Evolutionary conservation across 2,888 invertebrate species (phyloP).

Genomic region (Clistopyga incitator): DNA sequence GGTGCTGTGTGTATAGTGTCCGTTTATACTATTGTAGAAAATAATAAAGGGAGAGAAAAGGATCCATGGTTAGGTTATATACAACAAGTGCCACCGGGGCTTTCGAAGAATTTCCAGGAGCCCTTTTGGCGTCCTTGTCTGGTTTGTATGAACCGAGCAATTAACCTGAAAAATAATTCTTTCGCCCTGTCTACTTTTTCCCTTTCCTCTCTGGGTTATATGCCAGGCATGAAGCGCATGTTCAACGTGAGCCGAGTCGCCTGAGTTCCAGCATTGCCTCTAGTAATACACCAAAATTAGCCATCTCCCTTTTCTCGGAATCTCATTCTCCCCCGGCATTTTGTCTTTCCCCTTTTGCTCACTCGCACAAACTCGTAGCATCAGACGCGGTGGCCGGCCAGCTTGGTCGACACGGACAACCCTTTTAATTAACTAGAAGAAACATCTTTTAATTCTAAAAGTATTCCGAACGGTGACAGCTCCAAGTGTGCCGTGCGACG

Average conservation of each 20-base stretch:
- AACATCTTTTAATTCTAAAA: constrained; percentile 79
- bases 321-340: constrained; percentile 25
- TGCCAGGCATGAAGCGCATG: background rate
- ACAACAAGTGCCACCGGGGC: constrained; percentile 13
- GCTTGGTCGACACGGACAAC: constrained; percentile 36
- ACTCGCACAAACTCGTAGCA: constrained; percentile 42
- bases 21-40: background rate
- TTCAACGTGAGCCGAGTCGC: constrained; percentile 9
- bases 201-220: constrained; percentile 26
- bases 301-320: constrained; percentile 17
- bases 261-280: constrained; percentile 33
- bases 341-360: constrained; percentile 22
- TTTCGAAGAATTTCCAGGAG: constrained; percentile 45
- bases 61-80: background rate
- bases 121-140: background rate
- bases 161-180: constrained; percentile 80
- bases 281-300: constrained; percentile 39
- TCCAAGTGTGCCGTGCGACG: constrained; percentile 15
- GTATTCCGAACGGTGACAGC: constrained; percentile 68
- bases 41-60: background rate
- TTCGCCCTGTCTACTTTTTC: constrained; percentile 50
- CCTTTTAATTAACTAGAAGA: constrained; percentile 80
- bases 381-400: constrained; percentile 39
- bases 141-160: constrained; percentile 72
- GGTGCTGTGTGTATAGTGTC: background rate